A percentile compares a stretch with the other conserved stretches of the same genome.
phyloP scores from a whole-genome alignment of 92 coral and sea anemone species.

The Actinernus sp. region DNA sequence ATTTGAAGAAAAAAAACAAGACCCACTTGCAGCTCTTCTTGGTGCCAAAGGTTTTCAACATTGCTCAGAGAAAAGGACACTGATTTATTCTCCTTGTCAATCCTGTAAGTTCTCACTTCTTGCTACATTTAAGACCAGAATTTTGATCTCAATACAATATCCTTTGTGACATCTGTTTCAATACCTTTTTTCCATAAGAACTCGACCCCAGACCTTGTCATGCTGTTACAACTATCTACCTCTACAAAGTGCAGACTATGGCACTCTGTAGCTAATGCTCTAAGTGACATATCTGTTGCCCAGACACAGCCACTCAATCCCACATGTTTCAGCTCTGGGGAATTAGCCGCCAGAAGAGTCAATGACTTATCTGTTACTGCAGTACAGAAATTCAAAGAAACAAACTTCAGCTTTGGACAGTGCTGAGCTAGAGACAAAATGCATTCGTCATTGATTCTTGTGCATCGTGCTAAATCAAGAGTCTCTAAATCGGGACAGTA shows the following conservation, averaged over 20 bases:
- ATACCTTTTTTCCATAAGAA: conserved; percentile 19
- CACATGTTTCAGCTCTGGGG: conserved; percentile 5
- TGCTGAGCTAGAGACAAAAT: neutral
- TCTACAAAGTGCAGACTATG: conserved; percentile 10
- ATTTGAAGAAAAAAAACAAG: too few relatives aligned
- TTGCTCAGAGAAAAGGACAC: too few relatives aligned
- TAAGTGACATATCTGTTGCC: conserved; percentile 21
- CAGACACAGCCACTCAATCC: conserved; percentile 18
- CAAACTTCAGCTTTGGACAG: neutral
- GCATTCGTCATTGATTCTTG: neutral
- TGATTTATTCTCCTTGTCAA: too few relatives aligned
- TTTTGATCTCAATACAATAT: conserved; percentile 23
- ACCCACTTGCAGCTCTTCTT: too few relatives aligned
- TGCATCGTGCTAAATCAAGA: neutral
- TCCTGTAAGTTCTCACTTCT: too few relatives aligned
- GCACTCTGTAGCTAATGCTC: conserved; percentile 10
- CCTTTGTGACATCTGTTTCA: conserved; percentile 20
- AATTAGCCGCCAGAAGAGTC: neutral
- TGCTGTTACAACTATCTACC: conserved; percentile 13
- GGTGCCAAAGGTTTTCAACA: too few relatives aligned
- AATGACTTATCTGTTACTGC: neutral
- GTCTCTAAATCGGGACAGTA: neutral
- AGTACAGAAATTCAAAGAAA: neutral
- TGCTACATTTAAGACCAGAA: conserved; percentile 47
- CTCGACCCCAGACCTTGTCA: conserved; percentile 20